A percentile compares a stretch with the other conserved stretches of the same genome.
phyloP scores from a whole-genome alignment of 2,888 invertebrate species.

The Agelastica alni region DNA sequence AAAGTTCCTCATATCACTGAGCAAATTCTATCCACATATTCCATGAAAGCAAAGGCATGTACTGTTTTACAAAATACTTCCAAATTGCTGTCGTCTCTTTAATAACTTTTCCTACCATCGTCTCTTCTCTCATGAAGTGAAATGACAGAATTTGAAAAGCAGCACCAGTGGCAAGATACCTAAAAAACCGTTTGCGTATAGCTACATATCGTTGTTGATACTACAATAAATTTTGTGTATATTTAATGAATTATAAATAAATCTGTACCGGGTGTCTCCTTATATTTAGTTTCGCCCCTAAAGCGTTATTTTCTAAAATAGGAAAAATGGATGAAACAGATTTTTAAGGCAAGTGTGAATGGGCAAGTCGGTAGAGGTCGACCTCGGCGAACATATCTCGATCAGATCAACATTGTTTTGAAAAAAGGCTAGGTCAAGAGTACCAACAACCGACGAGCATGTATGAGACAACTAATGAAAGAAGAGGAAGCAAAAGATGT shows the following conservation, averaged over 20 bases:
- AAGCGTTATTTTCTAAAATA: not conserved
- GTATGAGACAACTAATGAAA: no score
- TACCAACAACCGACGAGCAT: no score
- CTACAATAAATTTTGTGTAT: constrained; percentile 14
- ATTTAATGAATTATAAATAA: constrained; percentile 12
- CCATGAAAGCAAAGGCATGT: constrained; percentile 20
- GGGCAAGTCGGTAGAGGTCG: no score
- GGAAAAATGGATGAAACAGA: no score
- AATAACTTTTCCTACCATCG: constrained; percentile 10
- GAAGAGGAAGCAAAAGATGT: no score
- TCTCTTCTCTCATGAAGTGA: constrained; percentile 18
- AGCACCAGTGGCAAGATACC: constrained; percentile 11
- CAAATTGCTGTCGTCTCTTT: constrained; percentile 18
- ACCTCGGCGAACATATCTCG: no score
- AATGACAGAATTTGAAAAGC: constrained; percentile 13
- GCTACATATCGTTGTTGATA: constrained; percentile 9
- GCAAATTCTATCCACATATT: constrained; percentile 30
- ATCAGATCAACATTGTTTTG: no score
- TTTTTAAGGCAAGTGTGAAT: no score
- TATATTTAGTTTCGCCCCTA: constrained; percentile 8
- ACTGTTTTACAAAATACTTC: constrained; percentile 7
- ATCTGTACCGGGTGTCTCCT: constrained; percentile 9
- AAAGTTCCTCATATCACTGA: constrained; percentile 27
- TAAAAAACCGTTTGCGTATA: constrained; percentile 11
- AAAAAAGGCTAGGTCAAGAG: no score